Evolutionary conservation across 2,888 invertebrate genomes (phyloP).

Genomic region (Periphyllus acericola): DNA sequence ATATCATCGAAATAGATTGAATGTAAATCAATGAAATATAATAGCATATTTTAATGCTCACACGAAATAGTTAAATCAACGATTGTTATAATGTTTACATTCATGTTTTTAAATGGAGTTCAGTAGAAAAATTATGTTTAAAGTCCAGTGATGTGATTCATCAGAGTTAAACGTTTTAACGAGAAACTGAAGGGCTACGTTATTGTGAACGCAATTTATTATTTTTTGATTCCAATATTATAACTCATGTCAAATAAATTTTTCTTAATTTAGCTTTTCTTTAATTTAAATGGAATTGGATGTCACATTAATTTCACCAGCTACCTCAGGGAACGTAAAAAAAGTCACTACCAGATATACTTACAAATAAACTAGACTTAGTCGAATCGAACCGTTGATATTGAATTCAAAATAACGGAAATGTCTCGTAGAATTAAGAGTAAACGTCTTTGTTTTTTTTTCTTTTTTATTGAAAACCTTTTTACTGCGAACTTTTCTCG

Average conservation of each 20-base stretch:
- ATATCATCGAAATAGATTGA: no score
- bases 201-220: not conserved
- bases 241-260: not conserved
- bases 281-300: not conserved
- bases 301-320: not conserved
- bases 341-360: not conserved
- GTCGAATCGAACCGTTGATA: not conserved
- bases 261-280: not conserved
- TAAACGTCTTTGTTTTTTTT: not conserved
- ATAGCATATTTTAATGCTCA: no score
- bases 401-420: conserved; percentile 13
- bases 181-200: no score
- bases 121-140: no score
- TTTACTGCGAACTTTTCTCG: not conserved
- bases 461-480: not conserved
- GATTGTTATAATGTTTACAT: no score
- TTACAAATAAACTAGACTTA: not conserved
- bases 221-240: not conserved
- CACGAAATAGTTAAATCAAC: no score
- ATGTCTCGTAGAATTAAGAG: not conserved
- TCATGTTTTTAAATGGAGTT: no score
- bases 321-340: not conserved
- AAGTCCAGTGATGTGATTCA: no score
- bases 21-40: no score
- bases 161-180: no score